Evolutionary conservation across 64 coral and sea anemone genomes (phyloP).

Genomic region (Acropora yongei): DNA sequence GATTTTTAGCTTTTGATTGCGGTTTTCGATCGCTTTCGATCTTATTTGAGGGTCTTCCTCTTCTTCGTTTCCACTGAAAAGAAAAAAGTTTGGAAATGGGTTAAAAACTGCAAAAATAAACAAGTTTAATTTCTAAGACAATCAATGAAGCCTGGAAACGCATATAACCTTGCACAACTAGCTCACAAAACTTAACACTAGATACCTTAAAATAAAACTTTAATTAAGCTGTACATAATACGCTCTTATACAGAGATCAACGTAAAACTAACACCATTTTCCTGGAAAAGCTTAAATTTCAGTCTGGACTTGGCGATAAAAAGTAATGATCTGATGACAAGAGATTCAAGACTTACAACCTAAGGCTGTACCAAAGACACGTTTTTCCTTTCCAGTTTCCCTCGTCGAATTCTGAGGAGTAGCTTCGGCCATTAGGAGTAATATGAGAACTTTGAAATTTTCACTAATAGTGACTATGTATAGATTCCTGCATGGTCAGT

Average conservation of each 20-base stretch:
- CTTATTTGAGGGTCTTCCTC: slow-evolving; percentile 5
- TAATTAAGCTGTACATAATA: slow-evolving; percentile 88
- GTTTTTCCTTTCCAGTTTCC: too few relatives aligned
- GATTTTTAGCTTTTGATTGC: neutral
- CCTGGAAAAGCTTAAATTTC: too few relatives aligned
- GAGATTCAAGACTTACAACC: too few relatives aligned
- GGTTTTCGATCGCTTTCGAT: neutral
- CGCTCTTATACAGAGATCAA: slow-evolving; percentile 1
- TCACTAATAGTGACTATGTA: too few relatives aligned
- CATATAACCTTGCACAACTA: neutral
- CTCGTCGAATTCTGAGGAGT: too few relatives aligned
- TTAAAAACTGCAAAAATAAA: neutral
- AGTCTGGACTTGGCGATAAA: too few relatives aligned
- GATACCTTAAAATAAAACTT: slow-evolving; percentile 76
- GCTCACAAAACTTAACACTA: neutral
- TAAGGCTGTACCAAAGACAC: too few relatives aligned
- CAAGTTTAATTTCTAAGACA: neutral
- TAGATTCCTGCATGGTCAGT: too few relatives aligned
- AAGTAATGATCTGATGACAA: too few relatives aligned
- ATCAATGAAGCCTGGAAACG: neutral
- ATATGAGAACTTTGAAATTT: too few relatives aligned
- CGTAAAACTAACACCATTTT: neutral
- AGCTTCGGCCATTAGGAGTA: too few relatives aligned
- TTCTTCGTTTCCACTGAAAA: slow-evolving; percentile 18
- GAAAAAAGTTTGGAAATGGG: neutral